Evolutionary conservation across 64 coral and sea anemone species (phyloP), one percentile per base, ranked within the genome.

Genomic region (Dendronephthya gigantea): DNA sequence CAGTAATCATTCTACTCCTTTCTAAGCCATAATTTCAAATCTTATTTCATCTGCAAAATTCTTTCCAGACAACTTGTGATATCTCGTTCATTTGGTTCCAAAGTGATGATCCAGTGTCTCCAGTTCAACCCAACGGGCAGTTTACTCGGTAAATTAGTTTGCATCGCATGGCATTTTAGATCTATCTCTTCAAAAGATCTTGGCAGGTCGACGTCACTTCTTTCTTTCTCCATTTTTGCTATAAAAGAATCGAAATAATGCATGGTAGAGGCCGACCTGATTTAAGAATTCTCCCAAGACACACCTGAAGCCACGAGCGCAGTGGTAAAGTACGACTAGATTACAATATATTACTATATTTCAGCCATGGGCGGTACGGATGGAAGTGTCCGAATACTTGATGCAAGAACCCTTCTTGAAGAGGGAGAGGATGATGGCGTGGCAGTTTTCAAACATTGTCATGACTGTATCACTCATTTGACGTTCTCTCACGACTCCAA

Each of bases 401-500:
- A 98, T 91, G 92, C 86, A 19, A 45, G 90, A 15, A 91, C 90
- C 36, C 48, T 98, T 68, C 86, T 88, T 52, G 94, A 98, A 41
- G 94, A 98, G 76, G 94, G 94, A 35, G 49, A 69, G 52, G 89
- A 85, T n/a, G 94, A 93, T 36, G 84, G 94, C 12, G 62, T 93
- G 62, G 89, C 94, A n/a, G 84, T 91, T 22, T 98, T 98, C 66
- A 91, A 70, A 35, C 90, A 98, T 74, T 98, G 94, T 87, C 92
- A 98, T 81, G 94, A 90, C 45, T 91, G 91, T 68, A 85, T 98
- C 33, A 93, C 92, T 4, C 92, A 98, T 68, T 88, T 98, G 49
- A 91, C 90, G 69, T 98, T 98, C 43, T 98, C 94, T 38, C 94
- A 93, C 27, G 91, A 98, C 66, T 98, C 94, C 19, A 68, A 83